phyloP scores from a whole-genome alignment of 2,113 vertebrate genomes.

The Sminthopsis crassicaudata region DNA sequence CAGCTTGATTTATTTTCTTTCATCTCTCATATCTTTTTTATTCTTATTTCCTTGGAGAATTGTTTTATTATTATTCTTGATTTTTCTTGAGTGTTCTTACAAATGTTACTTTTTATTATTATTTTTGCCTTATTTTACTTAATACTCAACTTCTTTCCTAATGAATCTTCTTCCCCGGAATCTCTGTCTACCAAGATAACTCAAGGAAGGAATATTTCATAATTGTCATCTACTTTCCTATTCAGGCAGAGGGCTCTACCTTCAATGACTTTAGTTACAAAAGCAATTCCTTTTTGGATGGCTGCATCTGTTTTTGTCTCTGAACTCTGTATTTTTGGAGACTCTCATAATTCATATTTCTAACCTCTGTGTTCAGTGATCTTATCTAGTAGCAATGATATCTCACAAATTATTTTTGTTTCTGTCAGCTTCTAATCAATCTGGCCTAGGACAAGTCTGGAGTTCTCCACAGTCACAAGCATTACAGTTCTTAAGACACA shows the following conservation, averaged over 20 bases:
- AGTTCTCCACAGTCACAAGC: not conserved
- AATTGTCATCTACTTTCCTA: constrained; percentile 3
- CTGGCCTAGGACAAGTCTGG: not conserved
- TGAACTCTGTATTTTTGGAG: not conserved
- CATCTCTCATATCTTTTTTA: not conserved
- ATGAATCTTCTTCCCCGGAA: constrained; percentile 8
- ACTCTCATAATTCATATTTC: constrained; percentile 4
- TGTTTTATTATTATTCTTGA: not conserved
- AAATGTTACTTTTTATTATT: not conserved
- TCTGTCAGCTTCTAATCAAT: not conserved
- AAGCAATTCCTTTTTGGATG: not conserved
- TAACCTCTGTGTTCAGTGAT: not conserved
- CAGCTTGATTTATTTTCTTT: constrained; percentile 8
- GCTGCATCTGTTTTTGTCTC: not conserved
- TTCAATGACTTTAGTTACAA: not conserved
- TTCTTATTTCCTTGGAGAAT: not conserved
- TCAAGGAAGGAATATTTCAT: not conserved
- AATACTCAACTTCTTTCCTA: not conserved
- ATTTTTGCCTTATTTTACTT: constrained; percentile 6
- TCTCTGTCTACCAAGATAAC: not conserved
- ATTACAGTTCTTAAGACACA: not conserved
- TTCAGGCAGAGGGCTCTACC: not conserved
- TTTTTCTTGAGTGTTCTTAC: constrained; percentile 18
- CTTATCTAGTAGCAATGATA: not conserved
- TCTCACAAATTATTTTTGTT: constrained; percentile 17